Evolutionary conservation across 2,113 vertebrate genomes (phyloP), one percentile per base, ranked within the genome.

Genomic region (Pachypanchax playfairii): DNA sequence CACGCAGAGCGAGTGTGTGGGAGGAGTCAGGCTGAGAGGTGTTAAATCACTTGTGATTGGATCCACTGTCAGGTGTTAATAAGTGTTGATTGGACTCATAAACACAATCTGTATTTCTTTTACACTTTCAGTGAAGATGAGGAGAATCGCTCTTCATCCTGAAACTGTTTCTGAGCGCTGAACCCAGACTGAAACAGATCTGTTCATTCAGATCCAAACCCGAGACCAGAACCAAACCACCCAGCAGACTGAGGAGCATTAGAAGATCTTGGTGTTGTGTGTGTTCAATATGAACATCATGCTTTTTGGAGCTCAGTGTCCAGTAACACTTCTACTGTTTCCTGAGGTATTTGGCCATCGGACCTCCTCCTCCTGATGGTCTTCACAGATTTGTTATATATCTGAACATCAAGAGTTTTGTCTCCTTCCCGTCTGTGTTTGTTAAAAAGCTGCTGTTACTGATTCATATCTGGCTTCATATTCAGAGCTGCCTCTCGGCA

Each of bases 391-490:
- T 31, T 57, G 46, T 50, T 33, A 0, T 41, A 36, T 26, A 44
- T 63, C 52, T 25, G 24, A 9, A 6, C 46, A 9, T 48, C 14
- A 48, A 24, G 13, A 25, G 39, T n/a, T 20, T 7, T 15, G 1
- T 15, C 18, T 38, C 59, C 49, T 65, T 56, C 35, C 46, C 18
- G 24, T 17, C 42, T 26, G 17, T 8, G 61, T 60, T 63, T 70
- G 39, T 42, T 42, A 42, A 20, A 18, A 18, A 18, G n/a, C 39
- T 42, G 39, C 28, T 33, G 52, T 68, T 44, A 13, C 42, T 42
- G 61, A 55, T 53, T 71, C 62, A 44, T 25, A 72, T 69, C 38
- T 28, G 47, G 14, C 31, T 47, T 33, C 42, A 51, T 46, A 72
- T 47, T 7, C 14, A 44, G 3, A n/a, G 26, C 49, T 6, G 8